phyloP scores from a whole-genome alignment of 2,888 invertebrate species.

The Agrilus cyanescens region DNA sequence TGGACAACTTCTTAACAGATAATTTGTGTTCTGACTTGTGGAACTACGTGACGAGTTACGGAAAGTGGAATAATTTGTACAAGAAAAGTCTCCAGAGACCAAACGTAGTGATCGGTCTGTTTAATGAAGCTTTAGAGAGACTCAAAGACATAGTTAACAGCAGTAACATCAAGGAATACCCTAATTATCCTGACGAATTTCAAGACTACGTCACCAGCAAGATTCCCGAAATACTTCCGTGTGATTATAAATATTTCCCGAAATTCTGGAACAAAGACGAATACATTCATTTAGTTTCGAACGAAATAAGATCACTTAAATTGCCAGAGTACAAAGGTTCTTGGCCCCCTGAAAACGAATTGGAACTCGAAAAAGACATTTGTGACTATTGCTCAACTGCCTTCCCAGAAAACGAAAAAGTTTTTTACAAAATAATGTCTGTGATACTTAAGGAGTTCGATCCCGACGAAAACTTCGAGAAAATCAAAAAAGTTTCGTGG shows the following conservation, averaged over 20 bases:
- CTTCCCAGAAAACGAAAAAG: slow-evolving; percentile 39
- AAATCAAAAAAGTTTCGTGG: slow-evolving; percentile 40
- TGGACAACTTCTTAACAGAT: slow-evolving; percentile 43
- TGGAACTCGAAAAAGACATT: slow-evolving; percentile 38
- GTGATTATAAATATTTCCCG: slow-evolving; percentile 56
- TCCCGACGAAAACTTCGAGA: slow-evolving; percentile 34
- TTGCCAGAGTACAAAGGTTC: slow-evolving; percentile 38
- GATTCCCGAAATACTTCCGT: slow-evolving; percentile 44
- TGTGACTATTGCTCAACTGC: slow-evolving; percentile 40
- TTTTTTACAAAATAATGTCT: slow-evolving; percentile 40
- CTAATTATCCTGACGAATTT: slow-evolving; percentile 55
- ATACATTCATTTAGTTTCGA: slow-evolving; percentile 40
- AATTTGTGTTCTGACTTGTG: slow-evolving; percentile 52
- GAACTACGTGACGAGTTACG: slow-evolving; percentile 39
- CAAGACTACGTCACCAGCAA: slow-evolving; percentile 38
- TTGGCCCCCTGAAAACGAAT: slow-evolving; percentile 37
- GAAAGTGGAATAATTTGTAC: slow-evolving; percentile 34
- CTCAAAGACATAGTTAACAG: slow-evolving; percentile 48
- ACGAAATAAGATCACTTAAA: slow-evolving; percentile 42
- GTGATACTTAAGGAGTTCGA: slow-evolving; percentile 31
- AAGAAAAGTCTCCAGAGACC: slow-evolving; percentile 42
- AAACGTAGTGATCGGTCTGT: slow-evolving; percentile 46
- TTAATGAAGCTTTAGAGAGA: slow-evolving; percentile 54
- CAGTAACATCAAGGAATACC: slow-evolving; percentile 45
- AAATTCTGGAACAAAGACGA: slow-evolving; percentile 45